phyloP scores from a whole-genome alignment of 2,797 vertebrate genomes.

The Anguilla anguilla region DNA sequence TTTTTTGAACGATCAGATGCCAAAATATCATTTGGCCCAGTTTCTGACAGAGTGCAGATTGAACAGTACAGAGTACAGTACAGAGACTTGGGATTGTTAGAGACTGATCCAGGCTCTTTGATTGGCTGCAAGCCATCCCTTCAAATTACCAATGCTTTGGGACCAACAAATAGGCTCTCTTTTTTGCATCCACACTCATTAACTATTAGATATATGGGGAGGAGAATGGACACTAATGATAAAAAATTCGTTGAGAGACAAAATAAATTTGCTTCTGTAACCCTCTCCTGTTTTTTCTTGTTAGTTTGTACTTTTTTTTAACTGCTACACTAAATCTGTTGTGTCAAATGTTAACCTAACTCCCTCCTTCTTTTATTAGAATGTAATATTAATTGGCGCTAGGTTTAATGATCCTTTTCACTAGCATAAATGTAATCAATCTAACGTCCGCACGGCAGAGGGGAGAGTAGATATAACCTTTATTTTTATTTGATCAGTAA shows the following conservation, averaged over 20 bases:
- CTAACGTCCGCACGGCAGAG: conserved; percentile 48
- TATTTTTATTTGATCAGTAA: conserved; percentile 79
- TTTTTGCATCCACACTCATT: conserved; percentile 33
- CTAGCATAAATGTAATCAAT: conserved; percentile 62
- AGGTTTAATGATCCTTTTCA: conserved; percentile 59
- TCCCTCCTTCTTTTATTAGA: conserved; percentile 49
- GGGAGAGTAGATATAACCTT: conserved; percentile 66
- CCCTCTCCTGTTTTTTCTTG: conserved; percentile 56
- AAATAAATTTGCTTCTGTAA: background rate
- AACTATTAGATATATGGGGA: conserved; percentile 1
- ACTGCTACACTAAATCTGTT: conserved; percentile 39
- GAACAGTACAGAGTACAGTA: conserved; percentile 77
- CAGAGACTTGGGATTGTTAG: conserved; percentile 58
- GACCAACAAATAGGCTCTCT: conserved; percentile 67
- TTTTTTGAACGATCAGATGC: conserved; percentile 47
- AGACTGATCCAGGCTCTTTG: conserved; percentile 69
- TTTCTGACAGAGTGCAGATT: conserved; percentile 79
- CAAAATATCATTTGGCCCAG: conserved; percentile 78
- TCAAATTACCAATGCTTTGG: conserved; percentile 75
- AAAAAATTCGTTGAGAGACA: background rate
- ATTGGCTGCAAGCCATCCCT: conserved; percentile 69
- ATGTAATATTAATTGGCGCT: conserved; percentile 56
- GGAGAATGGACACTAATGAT: background rate
- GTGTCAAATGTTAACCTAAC: conserved; percentile 58
- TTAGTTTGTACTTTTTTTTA: conserved; percentile 59